Percentiles rank a stretch among this genome's conserved stretches.
Evolutionary conservation across 2,113 vertebrate genomes (phyloP).

Genomic region (Grus americana): DNA sequence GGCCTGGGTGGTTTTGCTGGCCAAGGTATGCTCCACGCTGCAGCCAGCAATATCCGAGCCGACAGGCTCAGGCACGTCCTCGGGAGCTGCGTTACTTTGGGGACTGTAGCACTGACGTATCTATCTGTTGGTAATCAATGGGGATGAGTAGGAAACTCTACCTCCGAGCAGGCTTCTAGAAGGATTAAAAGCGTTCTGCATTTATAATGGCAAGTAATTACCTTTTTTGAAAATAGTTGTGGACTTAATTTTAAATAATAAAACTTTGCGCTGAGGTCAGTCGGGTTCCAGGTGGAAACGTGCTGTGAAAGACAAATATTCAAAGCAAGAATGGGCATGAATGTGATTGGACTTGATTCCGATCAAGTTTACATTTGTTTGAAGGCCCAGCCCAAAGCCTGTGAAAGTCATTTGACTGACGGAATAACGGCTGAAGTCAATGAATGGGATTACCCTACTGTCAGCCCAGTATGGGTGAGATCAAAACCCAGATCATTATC

Average conservation of each 20-base stretch:
- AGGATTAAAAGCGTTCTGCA: neutral
- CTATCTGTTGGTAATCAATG: neutral
- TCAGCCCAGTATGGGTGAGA: neutral
- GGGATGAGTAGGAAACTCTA: neutral
- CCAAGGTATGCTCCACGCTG: neutral
- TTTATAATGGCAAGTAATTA: neutral
- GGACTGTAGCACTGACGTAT: neutral
- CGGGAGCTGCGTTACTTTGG: rapidly evolving
- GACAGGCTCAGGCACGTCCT: neutral
- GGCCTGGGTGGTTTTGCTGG: neutral
- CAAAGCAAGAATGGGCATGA: conserved; percentile 58
- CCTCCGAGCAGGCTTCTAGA: neutral
- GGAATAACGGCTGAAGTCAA: conserved; percentile 18
- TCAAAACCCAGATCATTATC: conserved; percentile 49
- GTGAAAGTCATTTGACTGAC: conserved; percentile 15
- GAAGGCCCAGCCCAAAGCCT: conserved; percentile 33
- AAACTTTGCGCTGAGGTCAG: neutral
- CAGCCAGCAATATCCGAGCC: neutral
- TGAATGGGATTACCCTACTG: conserved; percentile 12
- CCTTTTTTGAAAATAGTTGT: neutral
- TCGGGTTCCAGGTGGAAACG: neutral
- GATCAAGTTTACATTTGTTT: conserved; percentile 59
- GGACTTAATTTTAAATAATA: neutral
- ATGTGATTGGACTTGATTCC: conserved; percentile 38
- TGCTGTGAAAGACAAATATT: conserved; percentile 6